Conservation (phyloP, 2,888 invertebrate species). For the Apodemia hepburni region DNA sequence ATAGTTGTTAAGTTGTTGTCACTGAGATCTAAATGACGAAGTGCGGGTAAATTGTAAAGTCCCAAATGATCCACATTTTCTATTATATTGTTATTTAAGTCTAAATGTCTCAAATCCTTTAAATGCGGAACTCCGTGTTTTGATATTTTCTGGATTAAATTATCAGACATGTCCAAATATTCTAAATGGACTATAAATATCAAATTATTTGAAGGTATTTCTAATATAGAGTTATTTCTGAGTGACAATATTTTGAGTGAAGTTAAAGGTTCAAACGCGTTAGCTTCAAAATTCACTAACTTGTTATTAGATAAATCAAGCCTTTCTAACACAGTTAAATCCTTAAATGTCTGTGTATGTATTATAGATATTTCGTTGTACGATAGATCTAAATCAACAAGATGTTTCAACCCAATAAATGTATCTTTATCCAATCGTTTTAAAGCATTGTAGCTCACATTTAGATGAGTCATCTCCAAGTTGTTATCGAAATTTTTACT, state of each 20-base stretch:
- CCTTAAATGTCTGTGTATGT: conserved; percentile 87
- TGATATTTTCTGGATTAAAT: conserved; percentile 86
- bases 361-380: conserved; percentile 88
- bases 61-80: conserved; percentile 85
- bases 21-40: conserved; percentile 87
- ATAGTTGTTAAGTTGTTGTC: conserved; percentile 90
- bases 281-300: conserved; percentile 85
- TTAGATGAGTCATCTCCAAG: conserved; percentile 85
- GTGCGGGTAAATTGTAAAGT: conserved; percentile 86
- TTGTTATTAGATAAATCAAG: conserved; percentile 89
- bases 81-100: conserved; percentile 88
- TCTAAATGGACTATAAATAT: conserved; percentile 84
- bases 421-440: conserved; percentile 86
- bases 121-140: conserved; percentile 87
- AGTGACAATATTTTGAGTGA: conserved; percentile 87
- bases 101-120: conserved; percentile 84
- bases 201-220: conserved; percentile 86
- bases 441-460: conserved; percentile 88
- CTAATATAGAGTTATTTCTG: conserved; percentile 88
- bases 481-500: conserved; percentile 91
- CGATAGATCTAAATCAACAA: conserved; percentile 86
- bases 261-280: conserved; percentile 84
- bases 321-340: conserved; percentile 85
- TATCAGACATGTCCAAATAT: conserved; percentile 87
- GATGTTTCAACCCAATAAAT: conserved; percentile 85